Conservation (phyloP, 1,140 invertebrate genomes). For the Sycophaga agraensis region DNA sequence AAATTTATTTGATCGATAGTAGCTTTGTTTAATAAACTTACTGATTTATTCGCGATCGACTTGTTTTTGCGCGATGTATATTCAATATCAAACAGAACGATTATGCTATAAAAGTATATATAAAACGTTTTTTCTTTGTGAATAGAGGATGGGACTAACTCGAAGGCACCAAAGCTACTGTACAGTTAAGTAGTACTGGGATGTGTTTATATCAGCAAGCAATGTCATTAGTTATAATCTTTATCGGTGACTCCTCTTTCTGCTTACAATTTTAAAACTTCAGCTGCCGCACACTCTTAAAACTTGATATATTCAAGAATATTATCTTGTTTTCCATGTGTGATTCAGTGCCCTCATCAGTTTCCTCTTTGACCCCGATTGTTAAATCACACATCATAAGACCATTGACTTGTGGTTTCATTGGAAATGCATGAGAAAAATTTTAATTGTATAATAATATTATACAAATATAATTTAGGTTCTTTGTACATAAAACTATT, state of each 20-base stretch:
- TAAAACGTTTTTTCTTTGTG: not conserved
- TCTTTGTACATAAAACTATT: too few relatives aligned
- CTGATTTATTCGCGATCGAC: too few relatives aligned
- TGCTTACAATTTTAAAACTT: not conserved
- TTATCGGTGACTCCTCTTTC: conserved; percentile 19
- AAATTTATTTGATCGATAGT: too few relatives aligned
- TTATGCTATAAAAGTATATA: not conserved
- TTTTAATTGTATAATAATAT: too few relatives aligned
- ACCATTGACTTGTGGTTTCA: not conserved
- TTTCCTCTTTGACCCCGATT: conserved; percentile 24
- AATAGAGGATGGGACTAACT: not conserved
- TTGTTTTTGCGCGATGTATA: too few relatives aligned
- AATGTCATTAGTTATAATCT: conserved; percentile 18
- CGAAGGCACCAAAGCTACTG: conserved; percentile 1
- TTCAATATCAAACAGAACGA: too few relatives aligned
- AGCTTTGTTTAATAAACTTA: too few relatives aligned
- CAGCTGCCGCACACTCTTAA: not conserved
- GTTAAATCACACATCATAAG: not conserved
- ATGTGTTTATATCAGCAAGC: conserved; percentile 22
- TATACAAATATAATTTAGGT: too few relatives aligned
- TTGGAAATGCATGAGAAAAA: not conserved
- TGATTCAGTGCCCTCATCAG: conserved; percentile 17
- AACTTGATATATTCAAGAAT: conserved; percentile 1
- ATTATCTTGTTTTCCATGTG: conserved; percentile 19
- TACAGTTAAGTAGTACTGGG: not conserved